Conservation (phyloP, 2,888 invertebrate genomes). For the Diplolepis rosae region DNA sequence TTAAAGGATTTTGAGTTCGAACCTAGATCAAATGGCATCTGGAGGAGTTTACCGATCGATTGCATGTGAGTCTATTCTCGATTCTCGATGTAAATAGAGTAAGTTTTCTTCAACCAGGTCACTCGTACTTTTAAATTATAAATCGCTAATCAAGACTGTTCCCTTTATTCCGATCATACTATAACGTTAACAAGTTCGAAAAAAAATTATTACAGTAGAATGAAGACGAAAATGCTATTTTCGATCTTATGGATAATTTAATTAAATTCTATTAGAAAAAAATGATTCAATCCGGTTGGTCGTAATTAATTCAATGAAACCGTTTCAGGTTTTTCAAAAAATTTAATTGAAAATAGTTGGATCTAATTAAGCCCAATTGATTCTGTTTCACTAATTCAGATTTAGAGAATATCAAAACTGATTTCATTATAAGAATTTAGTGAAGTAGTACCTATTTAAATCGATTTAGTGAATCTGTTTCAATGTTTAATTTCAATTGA, state of each 20-base stretch:
- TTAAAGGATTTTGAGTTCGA: slow-evolving; percentile 4
- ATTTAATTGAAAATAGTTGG: too few species aligned
- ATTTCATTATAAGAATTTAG: too few species aligned
- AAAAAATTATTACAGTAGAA: neutral
- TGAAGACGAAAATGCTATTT: neutral
- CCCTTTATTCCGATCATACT: neutral
- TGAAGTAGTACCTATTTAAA: too few species aligned
- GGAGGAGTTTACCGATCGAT: slow-evolving; percentile 21
- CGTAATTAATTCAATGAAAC: too few species aligned
- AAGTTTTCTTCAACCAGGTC: slow-evolving; percentile 5
- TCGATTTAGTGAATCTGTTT: too few species aligned
- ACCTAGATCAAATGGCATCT: neutral
- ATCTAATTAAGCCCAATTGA: too few species aligned
- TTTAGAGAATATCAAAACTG: too few species aligned
- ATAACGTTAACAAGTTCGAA: neutral
- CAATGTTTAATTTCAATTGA: too few species aligned
- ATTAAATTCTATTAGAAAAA: too few species aligned
- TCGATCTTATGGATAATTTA: neutral
- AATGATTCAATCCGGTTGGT: too few species aligned
- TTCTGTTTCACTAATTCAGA: too few species aligned
- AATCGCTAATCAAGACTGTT: neutral
- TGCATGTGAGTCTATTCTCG: slow-evolving; percentile 24
- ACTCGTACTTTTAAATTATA: neutral
- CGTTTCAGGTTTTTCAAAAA: too few species aligned
- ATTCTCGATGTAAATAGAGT: slow-evolving; percentile 5